These are phyloP conservation scores for Drosophila borborema DNA, from an alignment of 2,888 invertebrate species.

Conservation along the genomic window DNA sequence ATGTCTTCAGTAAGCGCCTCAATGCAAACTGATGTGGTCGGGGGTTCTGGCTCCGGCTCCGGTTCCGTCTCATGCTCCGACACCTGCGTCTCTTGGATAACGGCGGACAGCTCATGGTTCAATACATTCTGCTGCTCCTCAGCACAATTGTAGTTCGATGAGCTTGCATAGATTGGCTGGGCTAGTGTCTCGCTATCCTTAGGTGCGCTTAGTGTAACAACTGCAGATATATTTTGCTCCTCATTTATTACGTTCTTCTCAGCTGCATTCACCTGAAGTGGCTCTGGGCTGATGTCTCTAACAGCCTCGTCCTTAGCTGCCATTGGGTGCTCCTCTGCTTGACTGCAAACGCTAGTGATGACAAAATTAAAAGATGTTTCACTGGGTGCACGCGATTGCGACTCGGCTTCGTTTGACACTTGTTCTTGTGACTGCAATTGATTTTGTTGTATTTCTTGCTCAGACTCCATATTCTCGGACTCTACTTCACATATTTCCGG, in stretches of 20 bases:
- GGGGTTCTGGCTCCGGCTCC: slow-evolving; percentile 25
- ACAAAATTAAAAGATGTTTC: slow-evolving; percentile 54
- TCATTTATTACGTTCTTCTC: slow-evolving; percentile 6
- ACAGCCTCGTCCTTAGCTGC: slow-evolving; percentile 1
- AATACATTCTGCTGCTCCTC: slow-evolving; percentile 79
- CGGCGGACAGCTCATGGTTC: slow-evolving; percentile 63
- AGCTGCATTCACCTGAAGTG: not conserved
- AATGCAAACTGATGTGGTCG: slow-evolving; percentile 8
- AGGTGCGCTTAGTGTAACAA: slow-evolving; percentile 30
- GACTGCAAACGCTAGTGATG: slow-evolving; percentile 75
- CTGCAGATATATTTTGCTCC: slow-evolving; percentile 17
- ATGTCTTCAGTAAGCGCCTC: not conserved
- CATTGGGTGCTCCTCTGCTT: slow-evolving; percentile 34
- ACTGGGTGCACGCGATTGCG: not conserved
- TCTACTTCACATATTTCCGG: not conserved
- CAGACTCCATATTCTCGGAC: not conserved
- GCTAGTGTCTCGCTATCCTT: slow-evolving; percentile 64
- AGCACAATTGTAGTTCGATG: slow-evolving; percentile 38
- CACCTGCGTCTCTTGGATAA: slow-evolving; percentile 9
- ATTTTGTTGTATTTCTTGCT: not conserved
- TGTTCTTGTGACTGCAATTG: not conserved
- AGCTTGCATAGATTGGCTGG: slow-evolving; percentile 35
- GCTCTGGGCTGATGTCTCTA: not conserved
- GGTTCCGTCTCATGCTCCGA: not conserved
- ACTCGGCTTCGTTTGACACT: slow-evolving; percentile 1